Percentiles rank a stretch among this genome's conserved stretches.
phyloP scores from a whole-genome alignment of 2,113 vertebrate species.

The Micromys minutus region DNA sequence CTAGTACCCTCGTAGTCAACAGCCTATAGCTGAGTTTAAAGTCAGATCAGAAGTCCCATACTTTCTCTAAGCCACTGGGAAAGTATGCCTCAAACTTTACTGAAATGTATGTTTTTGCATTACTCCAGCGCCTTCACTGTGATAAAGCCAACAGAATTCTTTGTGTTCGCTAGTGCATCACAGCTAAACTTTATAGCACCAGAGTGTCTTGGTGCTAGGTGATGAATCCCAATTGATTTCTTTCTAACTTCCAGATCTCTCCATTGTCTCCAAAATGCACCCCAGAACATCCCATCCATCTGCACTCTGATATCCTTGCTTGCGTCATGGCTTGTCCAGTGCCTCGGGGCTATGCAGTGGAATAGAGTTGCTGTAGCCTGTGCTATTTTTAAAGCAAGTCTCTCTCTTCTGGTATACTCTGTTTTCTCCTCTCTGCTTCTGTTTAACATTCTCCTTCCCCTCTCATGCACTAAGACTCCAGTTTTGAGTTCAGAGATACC shows the following conservation, averaged over 20 bases:
- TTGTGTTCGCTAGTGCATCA: rapidly evolving
- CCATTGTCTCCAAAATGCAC: neutral
- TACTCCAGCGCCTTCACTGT: neutral
- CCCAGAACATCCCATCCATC: neutral
- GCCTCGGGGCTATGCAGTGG: neutral
- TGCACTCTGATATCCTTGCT: neutral
- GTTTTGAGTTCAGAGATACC: neutral
- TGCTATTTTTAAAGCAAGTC: neutral
- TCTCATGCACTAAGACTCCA: neutral
- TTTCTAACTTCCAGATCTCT: neutral
- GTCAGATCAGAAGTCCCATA: neutral
- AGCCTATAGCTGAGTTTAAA: neutral
- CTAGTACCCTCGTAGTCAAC: neutral
- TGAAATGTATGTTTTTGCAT: too few relatives aligned
- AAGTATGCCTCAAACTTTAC: neutral
- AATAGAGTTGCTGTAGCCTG: neutral
- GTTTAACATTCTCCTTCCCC: neutral
- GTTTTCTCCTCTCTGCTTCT: neutral
- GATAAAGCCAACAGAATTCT: neutral
- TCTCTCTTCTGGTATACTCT: neutral
- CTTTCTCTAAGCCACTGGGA: neutral
- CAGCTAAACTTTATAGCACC: neutral
- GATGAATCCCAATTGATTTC: neutral
- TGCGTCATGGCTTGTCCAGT: neutral
- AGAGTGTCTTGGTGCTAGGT: neutral